Evolutionary conservation across 2,888 invertebrate species (phyloP), one percentile per base, ranked within the genome.

Genomic region (Lagria hirta): DNA sequence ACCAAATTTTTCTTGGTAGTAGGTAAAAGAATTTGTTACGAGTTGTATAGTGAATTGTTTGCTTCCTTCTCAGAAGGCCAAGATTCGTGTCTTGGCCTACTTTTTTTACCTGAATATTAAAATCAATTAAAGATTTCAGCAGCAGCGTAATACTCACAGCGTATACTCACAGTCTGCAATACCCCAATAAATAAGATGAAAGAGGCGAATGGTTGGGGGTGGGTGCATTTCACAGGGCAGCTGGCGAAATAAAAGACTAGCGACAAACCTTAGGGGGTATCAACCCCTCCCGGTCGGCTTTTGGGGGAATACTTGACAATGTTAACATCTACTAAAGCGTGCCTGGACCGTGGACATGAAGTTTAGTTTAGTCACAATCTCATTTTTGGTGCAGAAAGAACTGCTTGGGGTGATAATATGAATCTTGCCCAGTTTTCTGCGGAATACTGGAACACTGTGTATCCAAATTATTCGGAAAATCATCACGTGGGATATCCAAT

Each of bases 191-290:
- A 69, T 68, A 65, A 66, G 66, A 68, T 67, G 69, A 68, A 71
- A 69, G 67, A 55, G 57, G 58, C 60, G 56, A 61, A 58, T 60
- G 65, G 66, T 64, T 64, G 70, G 69, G 70, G 70, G 65, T 68
- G 69, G 68, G 64, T 61, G 55, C 57, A 60, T 67, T 68, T 65
- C 64, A 65, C 65, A 68, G 66, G 69, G 69, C 72, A 72, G 72
- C 72, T 72, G 72, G 63, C 67, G 58, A 62, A 68, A 72, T 70
- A 71, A 71, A 71, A 70, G 70, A 68, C 67, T 54, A 58, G 67
- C 65, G 68, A 68, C 66, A 63, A 68, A 67, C 68, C 65, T 64
- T 65, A 68, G 69, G 70, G 72, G 70, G 66, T 64, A 58, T 58
- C 59, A 58, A 69, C 67, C 70, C 69, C 70, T 67, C 68, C 68